Conservation (phyloP, 2,113 vertebrate species). For the Candoia aspera region DNA sequence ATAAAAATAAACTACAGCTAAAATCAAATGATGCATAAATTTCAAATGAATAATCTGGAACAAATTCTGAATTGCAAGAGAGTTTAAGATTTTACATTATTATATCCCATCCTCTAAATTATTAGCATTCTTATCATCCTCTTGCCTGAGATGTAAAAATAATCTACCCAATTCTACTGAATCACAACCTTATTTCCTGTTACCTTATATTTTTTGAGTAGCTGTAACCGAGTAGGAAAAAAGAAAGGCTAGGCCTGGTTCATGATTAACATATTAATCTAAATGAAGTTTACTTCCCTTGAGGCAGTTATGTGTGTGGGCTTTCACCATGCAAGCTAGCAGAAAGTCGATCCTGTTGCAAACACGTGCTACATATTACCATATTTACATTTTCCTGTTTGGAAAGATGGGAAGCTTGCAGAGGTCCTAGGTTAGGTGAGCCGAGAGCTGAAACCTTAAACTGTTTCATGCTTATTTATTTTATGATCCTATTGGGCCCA, state of each 20-base stretch:
- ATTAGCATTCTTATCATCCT: not conserved
- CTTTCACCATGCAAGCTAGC: slow-evolving; percentile 58
- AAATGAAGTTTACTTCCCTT: slow-evolving; percentile 42
- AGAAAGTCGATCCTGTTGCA: slow-evolving; percentile 86
- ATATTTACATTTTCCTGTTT: slow-evolving; percentile 88
- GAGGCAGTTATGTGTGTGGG: slow-evolving; percentile 81
- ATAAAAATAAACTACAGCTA: not conserved
- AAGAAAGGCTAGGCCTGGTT: slow-evolving; percentile 7
- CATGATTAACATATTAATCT: slow-evolving; percentile 23
- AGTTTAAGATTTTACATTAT: not conserved
- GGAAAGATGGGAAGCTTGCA: slow-evolving; percentile 75
- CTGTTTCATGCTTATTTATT: slow-evolving; percentile 94
- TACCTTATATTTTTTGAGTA: slow-evolving; percentile 21
- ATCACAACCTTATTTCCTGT: slow-evolving; percentile 23
- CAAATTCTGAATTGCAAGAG: not conserved
- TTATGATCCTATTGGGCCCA: slow-evolving; percentile 90
- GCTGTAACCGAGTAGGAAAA: not conserved
- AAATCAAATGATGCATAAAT: slow-evolving; percentile 6
- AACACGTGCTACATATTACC: slow-evolving; percentile 86
- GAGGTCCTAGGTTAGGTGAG: slow-evolving; percentile 79
- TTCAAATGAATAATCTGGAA: not conserved
- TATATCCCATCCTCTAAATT: not conserved
- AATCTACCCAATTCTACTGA: not conserved
- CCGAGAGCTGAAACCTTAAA: slow-evolving; percentile 88
- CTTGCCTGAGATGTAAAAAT: slow-evolving; percentile 1